Evolutionary conservation across 2,797 vertebrate species (phyloP).

Genomic region (Rhinogobio ventralis): DNA sequence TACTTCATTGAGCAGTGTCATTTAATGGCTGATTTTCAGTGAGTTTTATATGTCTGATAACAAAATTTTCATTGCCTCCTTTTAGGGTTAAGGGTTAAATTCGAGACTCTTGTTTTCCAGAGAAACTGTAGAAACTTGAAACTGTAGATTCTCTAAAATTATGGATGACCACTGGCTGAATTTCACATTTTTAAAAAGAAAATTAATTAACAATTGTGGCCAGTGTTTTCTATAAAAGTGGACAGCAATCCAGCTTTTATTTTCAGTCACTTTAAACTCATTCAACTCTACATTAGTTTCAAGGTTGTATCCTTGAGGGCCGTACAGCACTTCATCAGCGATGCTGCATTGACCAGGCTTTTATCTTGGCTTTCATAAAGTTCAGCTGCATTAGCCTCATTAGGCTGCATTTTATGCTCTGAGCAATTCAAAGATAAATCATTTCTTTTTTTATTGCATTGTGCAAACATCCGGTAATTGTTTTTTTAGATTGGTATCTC

Average conservation of each 20-base stretch:
- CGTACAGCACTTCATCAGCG: slow-evolving; percentile 43
- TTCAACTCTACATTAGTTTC: slow-evolving; percentile 15
- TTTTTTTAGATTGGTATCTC: background rate
- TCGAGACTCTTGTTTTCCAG: background rate
- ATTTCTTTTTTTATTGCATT: slow-evolving; percentile 26
- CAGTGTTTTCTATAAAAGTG: background rate
- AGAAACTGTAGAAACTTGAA: background rate
- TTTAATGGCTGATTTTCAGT: background rate
- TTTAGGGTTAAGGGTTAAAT: background rate
- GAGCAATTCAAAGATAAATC: slow-evolving; percentile 38
- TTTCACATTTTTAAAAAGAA: background rate
- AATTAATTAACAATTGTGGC: background rate
- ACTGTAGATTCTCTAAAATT: background rate
- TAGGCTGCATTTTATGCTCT: slow-evolving; percentile 41
- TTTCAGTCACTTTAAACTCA: slow-evolving; percentile 40
- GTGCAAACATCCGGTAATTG: slow-evolving; percentile 43
- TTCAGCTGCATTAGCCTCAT: slow-evolving; percentile 43
- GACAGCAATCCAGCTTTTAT: slow-evolving; percentile 9
- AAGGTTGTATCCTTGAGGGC: slow-evolving; percentile 54
- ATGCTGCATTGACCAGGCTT: slow-evolving; percentile 44
- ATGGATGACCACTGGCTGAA: background rate
- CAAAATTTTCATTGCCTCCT: no score
- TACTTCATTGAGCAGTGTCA: background rate
- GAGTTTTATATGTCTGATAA: background rate
- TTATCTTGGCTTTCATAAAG: slow-evolving; percentile 40